Base-by-base conservation (phyloP, 2,888 invertebrate species). In the Galeruca laticollis region DNA sequence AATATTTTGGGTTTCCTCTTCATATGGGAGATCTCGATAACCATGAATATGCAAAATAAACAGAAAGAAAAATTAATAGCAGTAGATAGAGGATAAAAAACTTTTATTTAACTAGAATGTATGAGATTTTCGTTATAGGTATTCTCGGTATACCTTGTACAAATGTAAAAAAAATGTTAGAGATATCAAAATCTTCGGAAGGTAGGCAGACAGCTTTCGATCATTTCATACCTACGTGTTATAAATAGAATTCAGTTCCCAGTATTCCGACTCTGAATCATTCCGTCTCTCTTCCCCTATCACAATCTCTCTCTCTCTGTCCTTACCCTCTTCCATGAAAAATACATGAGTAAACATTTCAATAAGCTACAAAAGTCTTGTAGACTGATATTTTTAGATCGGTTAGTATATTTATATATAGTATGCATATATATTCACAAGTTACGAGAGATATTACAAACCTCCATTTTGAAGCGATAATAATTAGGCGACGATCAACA, bases 291-390 rank as follows among this genome's bases (percentile, higher is more conserved):
- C 52, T 51, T 52, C 20, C 62, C 51, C n/a, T 35, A 9, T 56
- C 20, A 11, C 40, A 2, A 33, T 62, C 35, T 26, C 40, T 11
- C 43, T 54, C n/a, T 40, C 63, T 63, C 43, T 33, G 20, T 52
- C 68, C 63, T 66, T 73, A 63, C 73, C 69, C 69, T 63, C 59
- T 73, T 71, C 69, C 63, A 59, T 64, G 69, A 64, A 68, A 73
- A 73, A 71, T 60, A 70, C 65, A 71, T 60, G 73, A 71, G 71
- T 69, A 71, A 73, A 73, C 71, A 71, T 60, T 57, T 68, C 69
- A 73, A 70, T 70, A 59, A 71, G 73, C 73, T 70, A 73, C 71
- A 62, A 70, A 73, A 70, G 70, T 71, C 71, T 59, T 62, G 66
- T 57, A 57, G 56, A 35, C 71, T 35, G 68, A 73, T 71, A 71